Evolutionary conservation across 1,140 invertebrate species (phyloP).

Genomic region (Bilobella aurantiaca): DNA sequence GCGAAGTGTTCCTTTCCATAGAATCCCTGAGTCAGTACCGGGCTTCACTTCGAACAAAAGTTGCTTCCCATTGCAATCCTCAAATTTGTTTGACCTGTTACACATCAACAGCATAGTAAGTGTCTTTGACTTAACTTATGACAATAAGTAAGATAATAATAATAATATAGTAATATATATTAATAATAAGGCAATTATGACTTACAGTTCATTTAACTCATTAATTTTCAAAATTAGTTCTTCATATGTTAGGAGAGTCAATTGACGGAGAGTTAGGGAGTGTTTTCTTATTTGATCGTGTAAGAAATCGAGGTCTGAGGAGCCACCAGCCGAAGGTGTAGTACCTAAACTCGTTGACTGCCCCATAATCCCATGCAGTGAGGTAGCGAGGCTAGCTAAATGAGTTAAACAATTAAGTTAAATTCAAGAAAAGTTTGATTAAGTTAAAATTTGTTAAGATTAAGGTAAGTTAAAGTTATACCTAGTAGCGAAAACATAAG

Average conservation of each 20-base stretch:
- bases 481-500: no score
- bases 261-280: constrained; percentile 34
- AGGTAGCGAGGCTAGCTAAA: no score
- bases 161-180: constrained; percentile 3
- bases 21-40: constrained; percentile 51
- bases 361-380: no score
- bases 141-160: background rate
- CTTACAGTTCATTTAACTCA: constrained; percentile 46
- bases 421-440: no score
- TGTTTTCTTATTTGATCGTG: constrained; percentile 36
- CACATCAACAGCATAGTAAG: background rate
- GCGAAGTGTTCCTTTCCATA: constrained; percentile 58
- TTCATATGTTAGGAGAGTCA: constrained; percentile 45
- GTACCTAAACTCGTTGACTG: constrained; percentile 16
- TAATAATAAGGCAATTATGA: constrained; percentile 1
- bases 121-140: constrained; percentile 8
- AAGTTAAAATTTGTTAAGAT: no score
- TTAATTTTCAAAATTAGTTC: constrained; percentile 44
- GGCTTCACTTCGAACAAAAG: constrained; percentile 55
- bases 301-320: constrained; percentile 18
- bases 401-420: no score
- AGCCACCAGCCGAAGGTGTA: background rate
- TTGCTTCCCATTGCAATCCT: constrained; percentile 50
- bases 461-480: no score
- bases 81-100: constrained; percentile 49